phyloP scores from a whole-genome alignment of 1,140 invertebrate species.

The Conus betulinus region DNA sequence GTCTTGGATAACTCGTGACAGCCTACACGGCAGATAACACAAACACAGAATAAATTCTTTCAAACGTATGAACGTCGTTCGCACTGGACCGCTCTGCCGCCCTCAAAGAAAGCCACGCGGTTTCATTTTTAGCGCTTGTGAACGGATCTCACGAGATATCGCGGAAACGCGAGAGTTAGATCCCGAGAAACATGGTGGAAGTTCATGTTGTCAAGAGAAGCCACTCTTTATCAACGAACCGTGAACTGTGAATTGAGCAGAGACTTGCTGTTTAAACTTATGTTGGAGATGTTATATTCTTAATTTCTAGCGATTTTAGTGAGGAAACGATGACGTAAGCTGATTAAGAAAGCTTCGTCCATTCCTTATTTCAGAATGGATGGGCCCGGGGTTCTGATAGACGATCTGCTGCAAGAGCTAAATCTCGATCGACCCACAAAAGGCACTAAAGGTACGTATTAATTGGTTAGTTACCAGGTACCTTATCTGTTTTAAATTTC shows the following conservation, averaged over 20 bases:
- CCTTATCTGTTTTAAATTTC: not conserved
- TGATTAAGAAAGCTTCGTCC: slow-evolving; percentile 11
- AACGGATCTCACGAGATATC: slow-evolving; percentile 34
- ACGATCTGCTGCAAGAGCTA: slow-evolving; percentile 60
- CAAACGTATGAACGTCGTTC: too few species aligned
- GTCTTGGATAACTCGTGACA: too few species aligned
- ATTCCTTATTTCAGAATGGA: slow-evolving; percentile 31
- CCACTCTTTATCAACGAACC: slow-evolving; percentile 41
- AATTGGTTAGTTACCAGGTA: slow-evolving; percentile 7
- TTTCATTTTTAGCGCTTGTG: slow-evolving; percentile 13
- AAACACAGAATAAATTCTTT: too few species aligned
- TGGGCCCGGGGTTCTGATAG: slow-evolving; percentile 43
- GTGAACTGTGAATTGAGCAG: slow-evolving; percentile 27
- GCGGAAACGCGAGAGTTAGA: slow-evolving; percentile 41
- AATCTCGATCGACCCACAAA: slow-evolving; percentile 57
- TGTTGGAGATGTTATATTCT: slow-evolving; percentile 19
- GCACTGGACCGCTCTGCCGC: too few species aligned
- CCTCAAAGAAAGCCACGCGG: too few species aligned
- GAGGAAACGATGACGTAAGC: slow-evolving; percentile 35
- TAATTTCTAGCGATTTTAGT: slow-evolving; percentile 25
- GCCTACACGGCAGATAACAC: too few species aligned
- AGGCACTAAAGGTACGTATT: slow-evolving; percentile 58
- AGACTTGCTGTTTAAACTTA: not conserved
- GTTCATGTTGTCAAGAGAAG: slow-evolving; percentile 52
- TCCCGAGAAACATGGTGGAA: slow-evolving; percentile 50